These are phyloP conservation scores for Semnornis frantzii DNA, from an alignment of 2,113 vertebrate species.

Conservation along the genomic window DNA sequence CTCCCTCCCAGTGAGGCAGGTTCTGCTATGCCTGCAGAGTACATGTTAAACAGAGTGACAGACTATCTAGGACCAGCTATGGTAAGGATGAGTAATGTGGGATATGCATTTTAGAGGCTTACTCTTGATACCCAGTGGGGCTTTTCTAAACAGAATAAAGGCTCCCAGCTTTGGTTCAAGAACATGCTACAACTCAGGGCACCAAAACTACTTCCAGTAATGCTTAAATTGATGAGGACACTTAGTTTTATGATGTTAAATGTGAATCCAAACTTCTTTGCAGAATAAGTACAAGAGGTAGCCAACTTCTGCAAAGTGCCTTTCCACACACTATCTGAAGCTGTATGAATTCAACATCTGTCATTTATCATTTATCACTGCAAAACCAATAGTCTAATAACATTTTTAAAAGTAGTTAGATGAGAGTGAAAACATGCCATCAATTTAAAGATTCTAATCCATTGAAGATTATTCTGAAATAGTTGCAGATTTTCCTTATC, in stretches of 20 bases:
- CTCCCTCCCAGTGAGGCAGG: not conserved
- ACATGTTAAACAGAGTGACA: not conserved
- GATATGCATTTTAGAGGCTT: not conserved
- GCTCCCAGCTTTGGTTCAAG: not conserved
- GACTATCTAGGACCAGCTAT: not conserved
- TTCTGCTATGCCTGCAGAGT: fast-evolving
- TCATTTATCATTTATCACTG: not conserved
- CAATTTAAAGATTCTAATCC: not conserved
- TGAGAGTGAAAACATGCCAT: not conserved
- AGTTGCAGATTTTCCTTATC: not conserved
- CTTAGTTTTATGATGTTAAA: not conserved
- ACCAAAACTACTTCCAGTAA: not conserved
- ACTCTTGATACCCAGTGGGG: not conserved
- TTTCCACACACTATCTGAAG: not conserved
- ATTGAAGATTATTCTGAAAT: not conserved
- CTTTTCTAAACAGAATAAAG: not conserved
- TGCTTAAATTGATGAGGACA: not conserved
- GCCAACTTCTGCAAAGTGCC: not conserved
- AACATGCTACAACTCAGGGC: not conserved
- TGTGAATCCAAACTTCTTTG: not conserved
- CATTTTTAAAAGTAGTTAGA: not conserved
- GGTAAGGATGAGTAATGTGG: fast-evolving
- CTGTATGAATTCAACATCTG: fast-evolving
- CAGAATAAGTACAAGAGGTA: not conserved
- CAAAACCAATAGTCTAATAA: not conserved